Conservation (phyloP, 2,797 vertebrate species). For the Delichon dasypus region DNA sequence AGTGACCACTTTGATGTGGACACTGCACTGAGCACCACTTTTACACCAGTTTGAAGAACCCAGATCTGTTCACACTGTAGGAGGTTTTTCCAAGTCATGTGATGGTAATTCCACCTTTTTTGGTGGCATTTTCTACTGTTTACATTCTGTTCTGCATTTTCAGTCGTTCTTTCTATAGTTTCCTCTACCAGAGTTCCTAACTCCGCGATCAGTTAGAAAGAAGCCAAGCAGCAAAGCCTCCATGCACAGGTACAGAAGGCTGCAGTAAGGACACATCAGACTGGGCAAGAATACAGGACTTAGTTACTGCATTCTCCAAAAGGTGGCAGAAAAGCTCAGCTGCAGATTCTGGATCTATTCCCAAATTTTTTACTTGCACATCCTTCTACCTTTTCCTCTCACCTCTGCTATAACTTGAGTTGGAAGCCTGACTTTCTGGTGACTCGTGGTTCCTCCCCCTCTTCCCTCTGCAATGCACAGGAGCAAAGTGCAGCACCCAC, state of each 20-base stretch:
- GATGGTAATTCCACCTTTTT: not conserved
- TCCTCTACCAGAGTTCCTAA: not conserved
- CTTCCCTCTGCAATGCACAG: not conserved
- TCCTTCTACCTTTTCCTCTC: not conserved
- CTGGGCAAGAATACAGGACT: conserved; percentile 16
- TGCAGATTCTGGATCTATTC: not conserved
- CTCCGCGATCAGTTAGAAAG: not conserved
- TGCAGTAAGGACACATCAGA: not conserved
- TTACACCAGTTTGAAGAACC: not conserved
- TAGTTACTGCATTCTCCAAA: not conserved
- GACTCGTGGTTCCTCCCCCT: accelerated
- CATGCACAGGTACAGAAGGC: accelerated
- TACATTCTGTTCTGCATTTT: not conserved
- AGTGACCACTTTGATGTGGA: not conserved
- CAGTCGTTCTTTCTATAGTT: accelerated
- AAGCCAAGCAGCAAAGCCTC: not conserved
- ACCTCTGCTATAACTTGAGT: not conserved
- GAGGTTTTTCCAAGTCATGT: not conserved
- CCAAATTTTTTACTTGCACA: not conserved
- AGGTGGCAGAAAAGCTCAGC: not conserved
- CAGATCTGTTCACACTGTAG: not conserved
- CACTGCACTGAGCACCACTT: not conserved
- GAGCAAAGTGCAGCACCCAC: accelerated
- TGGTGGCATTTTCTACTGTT: not conserved
- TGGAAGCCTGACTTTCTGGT: not conserved